Evolutionary conservation across 2,113 vertebrate species (phyloP).

Genomic region (Phalacrocorax pelagicus): DNA sequence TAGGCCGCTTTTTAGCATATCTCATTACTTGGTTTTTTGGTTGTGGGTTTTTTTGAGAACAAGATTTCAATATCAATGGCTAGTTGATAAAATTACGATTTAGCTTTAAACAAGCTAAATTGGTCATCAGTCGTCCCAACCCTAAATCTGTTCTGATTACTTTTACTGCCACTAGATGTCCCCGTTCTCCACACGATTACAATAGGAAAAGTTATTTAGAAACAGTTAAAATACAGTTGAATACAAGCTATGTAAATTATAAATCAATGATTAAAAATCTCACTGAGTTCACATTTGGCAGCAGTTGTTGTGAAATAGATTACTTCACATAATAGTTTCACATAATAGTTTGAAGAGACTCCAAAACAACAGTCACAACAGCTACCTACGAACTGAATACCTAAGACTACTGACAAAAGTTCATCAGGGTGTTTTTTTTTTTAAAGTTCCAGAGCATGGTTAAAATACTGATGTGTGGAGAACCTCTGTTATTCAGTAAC

Average conservation of each 20-base stretch:
- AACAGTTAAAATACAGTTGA: not conserved
- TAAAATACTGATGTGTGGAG: not conserved
- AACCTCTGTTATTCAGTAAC: not conserved
- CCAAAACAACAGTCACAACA: not conserved
- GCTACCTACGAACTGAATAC: not conserved
- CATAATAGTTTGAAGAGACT: not conserved
- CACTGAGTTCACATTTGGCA: not conserved
- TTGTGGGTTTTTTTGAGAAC: not conserved
- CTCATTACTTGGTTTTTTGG: not conserved
- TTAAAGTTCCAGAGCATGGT: not conserved
- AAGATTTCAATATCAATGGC: not conserved
- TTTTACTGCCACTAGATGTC: constrained; percentile 60
- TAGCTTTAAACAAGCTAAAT: not conserved
- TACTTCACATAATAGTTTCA: not conserved
- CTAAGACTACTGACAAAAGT: not conserved
- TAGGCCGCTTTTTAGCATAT: not conserved
- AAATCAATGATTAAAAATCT: not conserved
- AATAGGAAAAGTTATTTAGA: not conserved
- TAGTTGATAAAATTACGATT: not conserved
- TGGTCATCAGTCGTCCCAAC: not conserved
- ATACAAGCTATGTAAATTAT: not conserved
- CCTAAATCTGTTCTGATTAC: not conserved
- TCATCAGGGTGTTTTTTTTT: not conserved
- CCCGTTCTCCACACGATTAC: not conserved
- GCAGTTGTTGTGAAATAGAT: not conserved